Evolutionary conservation across 2,888 invertebrate species (phyloP).

Genomic region (Biston stratarius): DNA sequence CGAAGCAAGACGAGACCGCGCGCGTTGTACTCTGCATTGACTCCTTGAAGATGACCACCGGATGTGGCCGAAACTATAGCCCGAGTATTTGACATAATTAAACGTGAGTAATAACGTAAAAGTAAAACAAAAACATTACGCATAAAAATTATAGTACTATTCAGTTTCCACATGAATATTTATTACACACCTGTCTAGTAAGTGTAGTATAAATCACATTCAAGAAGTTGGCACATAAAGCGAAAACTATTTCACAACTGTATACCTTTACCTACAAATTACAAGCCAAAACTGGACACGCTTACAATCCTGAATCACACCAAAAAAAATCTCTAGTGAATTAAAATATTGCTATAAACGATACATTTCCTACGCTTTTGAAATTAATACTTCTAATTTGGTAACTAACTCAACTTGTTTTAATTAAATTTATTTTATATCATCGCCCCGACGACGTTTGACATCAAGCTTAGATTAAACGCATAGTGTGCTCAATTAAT

Average conservation of each 20-base stretch:
- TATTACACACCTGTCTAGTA: slow-evolving; percentile 7
- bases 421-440: slow-evolving; percentile 43
- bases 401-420: slow-evolving; percentile 45
- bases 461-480: slow-evolving; percentile 43
- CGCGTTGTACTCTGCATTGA: too few relatives aligned
- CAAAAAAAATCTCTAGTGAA: slow-evolving; percentile 11
- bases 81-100: too few relatives aligned
- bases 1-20: too few relatives aligned
- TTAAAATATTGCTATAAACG: slow-evolving; percentile 49
- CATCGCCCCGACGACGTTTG: slow-evolving; percentile 50
- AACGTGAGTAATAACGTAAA: too few relatives aligned
- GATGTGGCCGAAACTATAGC: too few relatives aligned
- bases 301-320: slow-evolving; percentile 31
- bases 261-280: slow-evolving; percentile 16
- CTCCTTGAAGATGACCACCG: too few relatives aligned
- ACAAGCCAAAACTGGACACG: slow-evolving; percentile 35
- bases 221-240: slow-evolving; percentile 40
- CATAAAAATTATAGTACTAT: too few relatives aligned
- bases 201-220: slow-evolving; percentile 36
- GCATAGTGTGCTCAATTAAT: slow-evolving; percentile 50
- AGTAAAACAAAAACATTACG: too few relatives aligned
- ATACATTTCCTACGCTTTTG: slow-evolving; percentile 56
- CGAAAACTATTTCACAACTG: slow-evolving; percentile 56
- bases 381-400: slow-evolving; percentile 54
- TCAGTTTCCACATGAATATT: slow-evolving; percentile 2